These are phyloP conservation scores for Lycocorax pyrrhopterus DNA, from an alignment of 2,113 vertebrate species.

Conservation along the genomic window DNA sequence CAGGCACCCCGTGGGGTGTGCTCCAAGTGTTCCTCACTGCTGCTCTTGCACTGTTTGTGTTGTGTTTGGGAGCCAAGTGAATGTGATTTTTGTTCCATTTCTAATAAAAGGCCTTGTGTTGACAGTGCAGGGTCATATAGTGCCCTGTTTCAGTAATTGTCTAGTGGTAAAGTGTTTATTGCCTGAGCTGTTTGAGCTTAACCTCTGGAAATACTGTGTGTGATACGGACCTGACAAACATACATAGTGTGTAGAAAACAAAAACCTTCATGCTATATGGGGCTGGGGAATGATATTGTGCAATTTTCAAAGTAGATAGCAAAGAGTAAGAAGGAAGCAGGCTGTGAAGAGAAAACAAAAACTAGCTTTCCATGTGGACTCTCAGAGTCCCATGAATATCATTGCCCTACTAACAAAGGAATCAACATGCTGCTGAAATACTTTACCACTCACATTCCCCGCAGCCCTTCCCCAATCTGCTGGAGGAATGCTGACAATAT, in stretches of 20 bases:
- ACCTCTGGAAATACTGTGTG: neutral
- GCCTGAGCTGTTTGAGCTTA: neutral
- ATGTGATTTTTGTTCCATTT: neutral
- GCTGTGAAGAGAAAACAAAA: neutral
- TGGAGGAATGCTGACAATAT: neutral
- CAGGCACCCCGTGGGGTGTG: fast-evolving
- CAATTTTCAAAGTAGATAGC: neutral
- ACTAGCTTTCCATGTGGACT: neutral
- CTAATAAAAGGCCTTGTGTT: neutral
- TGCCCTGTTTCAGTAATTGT: neutral
- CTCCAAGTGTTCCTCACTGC: neutral
- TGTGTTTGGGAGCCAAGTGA: neutral
- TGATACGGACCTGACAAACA: neutral
- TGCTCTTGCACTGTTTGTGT: neutral
- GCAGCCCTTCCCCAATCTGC: fast-evolving
- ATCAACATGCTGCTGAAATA: neutral
- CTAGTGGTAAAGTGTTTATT: neutral
- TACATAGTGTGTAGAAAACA: neutral
- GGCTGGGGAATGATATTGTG: neutral
- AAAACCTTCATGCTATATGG: neutral
- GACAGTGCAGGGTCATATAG: neutral
- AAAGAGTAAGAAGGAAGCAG: neutral
- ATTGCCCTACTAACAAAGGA: neutral
- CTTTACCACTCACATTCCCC: neutral
- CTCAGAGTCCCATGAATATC: neutral